Percentiles rank a stretch among this genome's conserved stretches.
Conservation (phyloP, 2,888 invertebrate species). For the Aproaerema taeniolella region DNA sequence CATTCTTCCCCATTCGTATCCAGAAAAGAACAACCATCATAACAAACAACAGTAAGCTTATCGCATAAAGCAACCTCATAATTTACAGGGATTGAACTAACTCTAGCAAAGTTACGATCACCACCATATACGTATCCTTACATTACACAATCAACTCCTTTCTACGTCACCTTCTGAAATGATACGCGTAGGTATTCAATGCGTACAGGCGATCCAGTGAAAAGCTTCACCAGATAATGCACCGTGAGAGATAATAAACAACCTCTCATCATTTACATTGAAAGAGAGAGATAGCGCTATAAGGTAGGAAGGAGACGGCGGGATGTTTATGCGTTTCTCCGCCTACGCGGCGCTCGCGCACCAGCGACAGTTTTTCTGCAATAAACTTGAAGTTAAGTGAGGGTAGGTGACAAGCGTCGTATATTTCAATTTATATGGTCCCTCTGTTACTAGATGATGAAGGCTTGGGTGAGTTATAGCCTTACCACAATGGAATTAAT, state of each 20-base stretch:
- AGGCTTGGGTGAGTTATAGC: slow-evolving; percentile 4
- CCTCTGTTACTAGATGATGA: slow-evolving; percentile 7
- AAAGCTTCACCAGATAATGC: slow-evolving; percentile 29
- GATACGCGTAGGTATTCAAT: no score
- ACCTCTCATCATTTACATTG: slow-evolving; percentile 55
- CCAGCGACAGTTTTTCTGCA: slow-evolving; percentile 51
- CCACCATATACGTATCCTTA: no score
- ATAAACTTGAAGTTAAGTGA: slow-evolving; percentile 40
- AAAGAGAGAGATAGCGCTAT: slow-evolving; percentile 25
- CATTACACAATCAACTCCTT: no score
- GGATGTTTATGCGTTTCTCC: slow-evolving; percentile 42
- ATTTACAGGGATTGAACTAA: no score
- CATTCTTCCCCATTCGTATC: no score
- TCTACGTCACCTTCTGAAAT: no score
- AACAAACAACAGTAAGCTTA: no score
- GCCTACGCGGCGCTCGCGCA: slow-evolving; percentile 50
- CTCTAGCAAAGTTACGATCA: no score
- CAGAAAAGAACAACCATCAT: no score
- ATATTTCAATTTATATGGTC: slow-evolving; percentile 33
- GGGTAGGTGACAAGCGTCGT: slow-evolving; percentile 34
- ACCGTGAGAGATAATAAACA: slow-evolving; percentile 46
- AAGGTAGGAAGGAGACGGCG: slow-evolving; percentile 31
- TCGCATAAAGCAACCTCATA: no score
- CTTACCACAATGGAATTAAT: background rate
- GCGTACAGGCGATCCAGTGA: no score